Evolutionary conservation across 2,888 invertebrate genomes (phyloP).

Genomic region (Flexamia atlantica): DNA sequence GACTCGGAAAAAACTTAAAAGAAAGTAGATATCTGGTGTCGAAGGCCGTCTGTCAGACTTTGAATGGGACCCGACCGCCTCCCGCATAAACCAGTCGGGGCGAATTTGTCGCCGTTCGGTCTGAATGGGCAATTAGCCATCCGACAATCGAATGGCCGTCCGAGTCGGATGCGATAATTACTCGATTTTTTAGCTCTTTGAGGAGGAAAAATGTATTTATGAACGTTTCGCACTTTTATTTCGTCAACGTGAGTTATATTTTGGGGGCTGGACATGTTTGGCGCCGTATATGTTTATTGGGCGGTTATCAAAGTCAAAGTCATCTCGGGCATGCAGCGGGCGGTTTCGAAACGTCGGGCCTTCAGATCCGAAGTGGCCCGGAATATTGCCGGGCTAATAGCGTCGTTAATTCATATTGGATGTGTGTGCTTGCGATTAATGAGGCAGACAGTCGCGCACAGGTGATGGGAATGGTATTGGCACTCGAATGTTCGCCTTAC

Average conservation of each 20-base stretch:
- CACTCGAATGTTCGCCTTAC: no score
- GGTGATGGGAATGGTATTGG: no score
- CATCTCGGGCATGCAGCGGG: not conserved
- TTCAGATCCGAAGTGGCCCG: not conserved
- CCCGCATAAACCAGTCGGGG: conserved; percentile 27
- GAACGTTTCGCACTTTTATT: not conserved
- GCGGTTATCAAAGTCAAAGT: not conserved
- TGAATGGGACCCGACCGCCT: conserved; percentile 37
- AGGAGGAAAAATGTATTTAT: conserved; percentile 15
- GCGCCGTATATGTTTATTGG: not conserved
- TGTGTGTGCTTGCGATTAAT: conserved; percentile 1
- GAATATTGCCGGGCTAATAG: not conserved
- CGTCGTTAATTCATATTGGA: conserved; percentile 37
- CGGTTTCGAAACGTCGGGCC: not conserved
- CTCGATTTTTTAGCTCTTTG: not conserved
- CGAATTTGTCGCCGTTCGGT: conserved; percentile 47
- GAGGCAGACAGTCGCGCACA: not conserved
- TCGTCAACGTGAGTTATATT: no score
- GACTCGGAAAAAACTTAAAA: conserved; percentile 32
- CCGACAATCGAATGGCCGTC: not conserved
- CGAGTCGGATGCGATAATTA: not conserved
- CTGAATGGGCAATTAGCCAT: conserved; percentile 36
- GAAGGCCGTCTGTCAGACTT: conserved; percentile 12
- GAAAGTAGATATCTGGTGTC: conserved; percentile 20
- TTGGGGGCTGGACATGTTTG: not conserved